Percentiles rank a stretch among this genome's conserved stretches.
phyloP scores from a whole-genome alignment of 2,797 vertebrate species.

The Heteromormyrus szaboi region DNA sequence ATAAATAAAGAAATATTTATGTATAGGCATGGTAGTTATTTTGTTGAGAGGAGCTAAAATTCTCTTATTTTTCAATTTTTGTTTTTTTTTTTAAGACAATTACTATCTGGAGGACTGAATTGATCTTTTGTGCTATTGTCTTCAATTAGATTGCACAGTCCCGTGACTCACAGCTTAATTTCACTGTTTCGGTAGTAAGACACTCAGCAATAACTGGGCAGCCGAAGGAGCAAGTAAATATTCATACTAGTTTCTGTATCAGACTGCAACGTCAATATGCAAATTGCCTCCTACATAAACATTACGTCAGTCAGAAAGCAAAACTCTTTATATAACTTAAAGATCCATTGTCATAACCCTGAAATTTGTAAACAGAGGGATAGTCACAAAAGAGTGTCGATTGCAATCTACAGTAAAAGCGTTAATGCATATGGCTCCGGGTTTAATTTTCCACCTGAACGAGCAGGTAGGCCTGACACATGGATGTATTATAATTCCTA shows the following conservation, averaged over 20 bases:
- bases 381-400: background rate
- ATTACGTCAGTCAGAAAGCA: background rate
- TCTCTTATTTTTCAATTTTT: background rate
- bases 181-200: background rate
- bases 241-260: background rate
- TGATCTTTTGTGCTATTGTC: background rate
- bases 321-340: background rate
- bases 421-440: background rate
- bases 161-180: background rate
- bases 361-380: background rate
- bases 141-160: background rate
- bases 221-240: background rate
- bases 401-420: background rate
- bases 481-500: background rate
- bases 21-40: background rate
- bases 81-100: background rate
- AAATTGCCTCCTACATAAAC: background rate
- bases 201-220: background rate
- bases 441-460: conserved; percentile 9
- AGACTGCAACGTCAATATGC: background rate
- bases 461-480: background rate
- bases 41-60: background rate
- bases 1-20: background rate
- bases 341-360: background rate
- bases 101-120: background rate